Evolutionary conservation across 1,140 invertebrate species (phyloP).

Genomic region (Eufriesea mexicana): DNA sequence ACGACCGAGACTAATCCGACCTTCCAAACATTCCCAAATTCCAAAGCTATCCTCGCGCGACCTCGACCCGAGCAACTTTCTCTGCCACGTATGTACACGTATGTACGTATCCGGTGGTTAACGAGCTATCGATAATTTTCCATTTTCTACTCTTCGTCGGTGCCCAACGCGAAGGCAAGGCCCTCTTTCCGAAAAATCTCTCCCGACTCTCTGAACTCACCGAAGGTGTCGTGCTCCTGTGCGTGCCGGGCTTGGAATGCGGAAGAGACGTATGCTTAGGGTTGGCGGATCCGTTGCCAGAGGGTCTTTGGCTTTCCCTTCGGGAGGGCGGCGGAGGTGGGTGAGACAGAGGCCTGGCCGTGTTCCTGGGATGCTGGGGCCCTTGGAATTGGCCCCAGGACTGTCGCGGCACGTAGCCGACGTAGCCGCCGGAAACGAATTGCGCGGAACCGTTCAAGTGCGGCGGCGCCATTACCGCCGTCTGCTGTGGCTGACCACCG

Average conservation of each 20-base stretch:
- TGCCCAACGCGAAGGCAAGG: too few relatives aligned
- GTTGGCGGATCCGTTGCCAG: conserved; percentile 50
- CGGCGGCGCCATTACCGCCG: conserved; percentile 79
- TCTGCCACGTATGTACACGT: too few relatives aligned
- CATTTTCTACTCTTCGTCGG: too few relatives aligned
- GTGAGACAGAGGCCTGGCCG: conserved; percentile 76
- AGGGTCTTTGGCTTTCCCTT: conserved; percentile 69
- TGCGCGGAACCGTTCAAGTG: conserved; percentile 80
- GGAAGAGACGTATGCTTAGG: conserved; percentile 72
- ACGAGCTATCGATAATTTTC: too few relatives aligned
- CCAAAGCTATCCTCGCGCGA: too few relatives aligned
- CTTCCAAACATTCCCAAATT: too few relatives aligned
- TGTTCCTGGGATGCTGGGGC: conserved; percentile 53
- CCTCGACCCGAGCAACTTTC: too few relatives aligned
- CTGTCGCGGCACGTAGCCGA: conserved; percentile 76
- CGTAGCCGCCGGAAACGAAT: conserved; percentile 79
- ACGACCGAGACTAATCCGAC: too few relatives aligned
- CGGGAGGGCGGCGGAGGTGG: conserved; percentile 77
- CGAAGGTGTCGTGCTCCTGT: conserved; percentile 75
- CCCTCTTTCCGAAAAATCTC: too few relatives aligned
- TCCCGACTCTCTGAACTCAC: too few relatives aligned
- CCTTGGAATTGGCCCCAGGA: conserved; percentile 77
- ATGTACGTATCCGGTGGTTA: too few relatives aligned
- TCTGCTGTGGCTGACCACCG: conserved; percentile 79
- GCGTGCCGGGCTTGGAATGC: conserved; percentile 64